Percentiles rank a stretch among this genome's conserved stretches.
Conservation (phyloP, 2,888 invertebrate species). For the Deroplatys truncata region DNA sequence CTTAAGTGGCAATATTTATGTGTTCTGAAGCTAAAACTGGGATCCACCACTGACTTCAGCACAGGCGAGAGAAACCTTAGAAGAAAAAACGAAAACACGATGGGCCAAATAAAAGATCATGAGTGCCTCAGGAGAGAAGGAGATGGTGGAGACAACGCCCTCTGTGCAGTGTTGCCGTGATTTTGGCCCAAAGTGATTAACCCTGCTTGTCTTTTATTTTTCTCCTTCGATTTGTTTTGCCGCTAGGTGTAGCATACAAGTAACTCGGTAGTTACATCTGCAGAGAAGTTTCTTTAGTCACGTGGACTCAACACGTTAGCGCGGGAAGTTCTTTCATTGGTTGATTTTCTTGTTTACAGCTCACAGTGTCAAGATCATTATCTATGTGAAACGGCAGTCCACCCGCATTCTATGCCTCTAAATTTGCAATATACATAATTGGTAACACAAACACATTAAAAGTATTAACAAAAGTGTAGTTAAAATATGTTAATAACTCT, state of each 20-base stretch:
- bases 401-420: too few species aligned
- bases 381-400: too few species aligned
- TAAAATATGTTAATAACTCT: too few species aligned
- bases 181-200: background rate
- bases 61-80: background rate
- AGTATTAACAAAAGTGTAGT: too few species aligned
- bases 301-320: background rate
- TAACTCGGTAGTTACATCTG: background rate
- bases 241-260: background rate
- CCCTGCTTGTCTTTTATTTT: background rate
- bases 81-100: background rate
- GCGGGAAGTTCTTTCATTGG: background rate
- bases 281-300: background rate
- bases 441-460: too few species aligned
- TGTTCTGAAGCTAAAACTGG: too few species aligned
- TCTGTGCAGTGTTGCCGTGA: background rate
- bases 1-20: too few species aligned
- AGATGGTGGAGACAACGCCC: background rate
- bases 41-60: background rate
- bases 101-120: background rate
- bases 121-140: background rate
- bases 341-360: background rate
- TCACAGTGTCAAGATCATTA: too few species aligned
- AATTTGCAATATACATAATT: too few species aligned
- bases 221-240: background rate